phyloP scores from a whole-genome alignment of 2,888 invertebrate genomes.

The Xestobium rufovillosum region DNA sequence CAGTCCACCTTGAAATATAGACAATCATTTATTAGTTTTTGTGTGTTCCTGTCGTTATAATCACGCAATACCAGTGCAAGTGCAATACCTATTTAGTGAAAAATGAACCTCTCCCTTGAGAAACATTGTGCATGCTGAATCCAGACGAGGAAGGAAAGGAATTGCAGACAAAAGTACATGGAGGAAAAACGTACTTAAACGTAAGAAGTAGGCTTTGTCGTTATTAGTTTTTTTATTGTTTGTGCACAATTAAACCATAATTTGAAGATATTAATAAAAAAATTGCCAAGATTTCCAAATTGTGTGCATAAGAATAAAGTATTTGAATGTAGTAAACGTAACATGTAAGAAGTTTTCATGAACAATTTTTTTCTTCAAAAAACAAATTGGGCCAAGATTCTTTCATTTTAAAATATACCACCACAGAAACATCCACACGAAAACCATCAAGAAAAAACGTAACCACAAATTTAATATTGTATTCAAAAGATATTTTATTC shows the following conservation, averaged over 20 bases:
- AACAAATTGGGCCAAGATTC: background rate
- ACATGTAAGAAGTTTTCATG: conserved; percentile 1
- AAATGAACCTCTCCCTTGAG: too few relatives aligned
- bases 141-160: conserved; percentile 2
- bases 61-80: too few relatives aligned
- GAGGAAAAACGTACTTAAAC: background rate
- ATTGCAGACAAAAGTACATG: background rate
- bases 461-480: background rate
- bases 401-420: background rate
- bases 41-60: too few relatives aligned
- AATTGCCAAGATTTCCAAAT: background rate
- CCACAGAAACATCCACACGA: background rate
- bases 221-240: too few relatives aligned
- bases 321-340: conserved; percentile 1
- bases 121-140: background rate
- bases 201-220: background rate
- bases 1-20: too few relatives aligned
- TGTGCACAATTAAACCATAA: background rate
- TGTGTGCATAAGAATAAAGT: conserved; percentile 1
- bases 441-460: background rate
- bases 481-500: background rate
- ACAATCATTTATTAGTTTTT: too few relatives aligned
- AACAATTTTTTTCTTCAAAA: conserved; percentile 1
- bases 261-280: background rate
- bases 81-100: too few relatives aligned